Evolutionary conservation across 1,140 invertebrate genomes (phyloP).

Genomic region (Limonius californicus): DNA sequence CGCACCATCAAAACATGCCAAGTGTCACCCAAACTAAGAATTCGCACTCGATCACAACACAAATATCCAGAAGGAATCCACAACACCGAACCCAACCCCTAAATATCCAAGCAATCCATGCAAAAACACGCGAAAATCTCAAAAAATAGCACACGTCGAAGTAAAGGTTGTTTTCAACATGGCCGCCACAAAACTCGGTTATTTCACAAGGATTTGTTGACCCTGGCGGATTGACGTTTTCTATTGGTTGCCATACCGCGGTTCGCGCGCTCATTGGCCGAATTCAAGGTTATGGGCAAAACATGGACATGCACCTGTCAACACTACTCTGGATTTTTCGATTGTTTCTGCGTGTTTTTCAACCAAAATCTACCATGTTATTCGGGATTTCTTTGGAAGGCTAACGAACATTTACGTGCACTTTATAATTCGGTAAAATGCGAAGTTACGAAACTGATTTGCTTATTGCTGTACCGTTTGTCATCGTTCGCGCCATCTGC

Average conservation of each 20-base stretch:
- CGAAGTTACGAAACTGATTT: not conserved
- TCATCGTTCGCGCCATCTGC: constrained; percentile 17
- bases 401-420: too few relatives aligned
- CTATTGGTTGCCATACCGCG: constrained; percentile 41
- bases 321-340: constrained; percentile 12
- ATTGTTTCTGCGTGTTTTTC: constrained; percentile 1
- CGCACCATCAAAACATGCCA: constrained; percentile 41
- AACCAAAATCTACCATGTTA: too few relatives aligned
- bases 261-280: constrained; percentile 38
- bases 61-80: constrained; percentile 9
- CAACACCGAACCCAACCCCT: constrained; percentile 22
- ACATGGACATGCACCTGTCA: constrained; percentile 46
- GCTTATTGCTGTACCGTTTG: too few relatives aligned
- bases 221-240: constrained; percentile 41
- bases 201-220: constrained; percentile 48
- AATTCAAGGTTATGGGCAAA: constrained; percentile 47
- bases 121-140: constrained; percentile 17
- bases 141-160: constrained; percentile 46
- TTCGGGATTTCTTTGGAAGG: too few relatives aligned
- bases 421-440: too few relatives aligned
- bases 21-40: constrained; percentile 25
- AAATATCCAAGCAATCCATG: constrained; percentile 26
- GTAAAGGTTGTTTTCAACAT: constrained; percentile 48
- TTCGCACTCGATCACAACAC: constrained; percentile 9
- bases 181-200: constrained; percentile 41